Percentiles rank a stretch among this genome's conserved stretches.
These are phyloP conservation scores for Chelmon rostratus DNA, from an alignment of 2,797 vertebrate species.

Conservation along the genomic window DNA sequence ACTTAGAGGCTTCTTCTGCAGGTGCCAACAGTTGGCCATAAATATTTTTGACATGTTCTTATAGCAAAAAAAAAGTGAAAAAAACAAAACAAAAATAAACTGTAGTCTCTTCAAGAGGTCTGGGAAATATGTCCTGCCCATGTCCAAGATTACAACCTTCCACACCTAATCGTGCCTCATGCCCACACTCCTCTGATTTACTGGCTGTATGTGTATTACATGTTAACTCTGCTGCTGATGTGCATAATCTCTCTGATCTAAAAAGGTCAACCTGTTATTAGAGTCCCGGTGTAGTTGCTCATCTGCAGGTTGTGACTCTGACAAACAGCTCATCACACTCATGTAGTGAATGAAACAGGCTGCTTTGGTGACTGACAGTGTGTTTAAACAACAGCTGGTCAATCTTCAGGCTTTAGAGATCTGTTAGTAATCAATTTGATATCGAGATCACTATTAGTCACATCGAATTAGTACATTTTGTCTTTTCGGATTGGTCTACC, in stretches of 20 bases:
- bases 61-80: background rate
- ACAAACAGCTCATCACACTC: background rate
- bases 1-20: background rate
- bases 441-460: background rate
- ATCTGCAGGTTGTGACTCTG: slow-evolving; percentile 2
- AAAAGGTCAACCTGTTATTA: background rate
- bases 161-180: background rate
- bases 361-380: background rate
- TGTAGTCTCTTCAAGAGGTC: background rate
- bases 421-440: slow-evolving; percentile 10
- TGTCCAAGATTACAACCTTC: background rate
- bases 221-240: slow-evolving; percentile 45
- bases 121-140: too few species aligned
- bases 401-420: slow-evolving; percentile 3
- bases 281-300: background rate
- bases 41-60: background rate
- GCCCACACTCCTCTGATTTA: background rate
- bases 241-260: slow-evolving; percentile 5
- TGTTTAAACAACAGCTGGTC: background rate
- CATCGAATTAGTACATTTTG: background rate
- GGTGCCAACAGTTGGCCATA: background rate
- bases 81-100: too few species aligned
- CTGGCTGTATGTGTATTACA: background rate
- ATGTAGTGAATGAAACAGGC: background rate
- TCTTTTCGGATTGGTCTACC: background rate